These are phyloP conservation scores for Entosphenus tridentatus DNA, from an alignment of 2,113 vertebrate genomes.

Conservation along the genomic window DNA sequence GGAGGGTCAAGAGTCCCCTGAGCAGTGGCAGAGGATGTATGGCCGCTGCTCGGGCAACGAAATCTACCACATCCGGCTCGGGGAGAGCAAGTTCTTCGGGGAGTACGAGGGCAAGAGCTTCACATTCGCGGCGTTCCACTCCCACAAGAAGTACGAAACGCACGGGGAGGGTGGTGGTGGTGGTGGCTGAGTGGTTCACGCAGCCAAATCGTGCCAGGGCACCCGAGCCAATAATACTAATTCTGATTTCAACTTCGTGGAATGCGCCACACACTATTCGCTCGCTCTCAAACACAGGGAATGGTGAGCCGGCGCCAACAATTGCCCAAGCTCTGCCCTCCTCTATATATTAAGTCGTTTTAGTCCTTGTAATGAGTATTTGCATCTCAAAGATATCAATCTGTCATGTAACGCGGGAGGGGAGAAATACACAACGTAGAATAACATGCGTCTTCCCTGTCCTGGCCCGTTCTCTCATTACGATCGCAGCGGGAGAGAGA, in stretches of 20 bases:
- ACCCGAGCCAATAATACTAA: background rate
- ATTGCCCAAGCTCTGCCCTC: no score
- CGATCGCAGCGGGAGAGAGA: no score
- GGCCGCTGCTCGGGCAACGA: constrained; percentile 44
- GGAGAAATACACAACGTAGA: no score
- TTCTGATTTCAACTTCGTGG: background rate
- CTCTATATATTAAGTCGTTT: no score
- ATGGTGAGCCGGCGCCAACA: no score
- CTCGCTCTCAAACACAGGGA: no score
- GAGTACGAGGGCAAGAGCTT: constrained; percentile 50
- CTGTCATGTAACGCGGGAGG: no score
- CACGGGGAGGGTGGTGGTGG: background rate
- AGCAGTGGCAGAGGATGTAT: constrained; percentile 45
- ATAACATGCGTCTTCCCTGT: no score
- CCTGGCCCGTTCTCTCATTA: no score
- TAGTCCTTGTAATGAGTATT: no score
- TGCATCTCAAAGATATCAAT: no score
- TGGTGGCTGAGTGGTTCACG: background rate
- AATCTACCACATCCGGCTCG: constrained; percentile 41
- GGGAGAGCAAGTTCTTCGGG: constrained; percentile 47
- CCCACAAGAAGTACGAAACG: constrained; percentile 35
- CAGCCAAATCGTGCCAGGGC: background rate
- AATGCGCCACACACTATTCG: background rate
- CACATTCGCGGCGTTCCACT: constrained; percentile 45
- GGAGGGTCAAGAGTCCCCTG: constrained; percentile 17